Base-by-base conservation (phyloP, 2,888 invertebrate species). In the Pristionchus entomophagus region DNA sequence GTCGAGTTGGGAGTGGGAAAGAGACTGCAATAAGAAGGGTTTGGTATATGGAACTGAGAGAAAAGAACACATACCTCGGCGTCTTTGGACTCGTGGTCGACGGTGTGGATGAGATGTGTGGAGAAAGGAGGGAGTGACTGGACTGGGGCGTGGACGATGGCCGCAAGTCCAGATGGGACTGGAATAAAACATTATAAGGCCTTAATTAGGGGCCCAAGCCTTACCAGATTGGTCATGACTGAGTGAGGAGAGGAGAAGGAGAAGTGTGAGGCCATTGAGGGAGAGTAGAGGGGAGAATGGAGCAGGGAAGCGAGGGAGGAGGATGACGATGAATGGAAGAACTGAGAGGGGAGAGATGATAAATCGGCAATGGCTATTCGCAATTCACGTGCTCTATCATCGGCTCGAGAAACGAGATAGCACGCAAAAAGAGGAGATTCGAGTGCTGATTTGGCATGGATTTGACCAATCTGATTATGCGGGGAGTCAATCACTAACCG, bases 271-370 rank as follows among this genome's bases (percentile, higher is more conserved):
- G 77, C 5, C 4, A 29, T 41, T 59, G 35, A 35, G 62, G 84
- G 82, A 45, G 69, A 59, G 49, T 22, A 86, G 35, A 86, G 78
- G 49, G 65, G 85, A 77, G 86, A 86, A 78, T 78, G 83, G 69
- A 83, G 84, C 53, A 59, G 65, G 22, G 84, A 80, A 49, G 38
- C 32, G 38, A 81, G 53, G 41, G 69, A 85, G 19, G 69, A 65
- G 6, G 73, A 38, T 8, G 73, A 73, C 12, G 83, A 32, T 45
- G 82, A 83, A 65, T 62, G 69, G 51, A 56, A 59, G 53, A 83
- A 81, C 49, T 45, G 62, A 84, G 49, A 29, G n/a, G 22, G 29
- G n/a, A 69, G 69, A 45, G 84, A 77, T 59, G 51, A 77, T 38
- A 29, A 51, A 56, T n/a, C n/a, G n/a, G n/a, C n/a, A n/a, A n/a